A percentile compares a stretch with the other conserved stretches of the same genome.
These are phyloP conservation scores for Limnephilus marmoratus DNA, from an alignment of 2,888 invertebrate species.

Conservation along the genomic window DNA sequence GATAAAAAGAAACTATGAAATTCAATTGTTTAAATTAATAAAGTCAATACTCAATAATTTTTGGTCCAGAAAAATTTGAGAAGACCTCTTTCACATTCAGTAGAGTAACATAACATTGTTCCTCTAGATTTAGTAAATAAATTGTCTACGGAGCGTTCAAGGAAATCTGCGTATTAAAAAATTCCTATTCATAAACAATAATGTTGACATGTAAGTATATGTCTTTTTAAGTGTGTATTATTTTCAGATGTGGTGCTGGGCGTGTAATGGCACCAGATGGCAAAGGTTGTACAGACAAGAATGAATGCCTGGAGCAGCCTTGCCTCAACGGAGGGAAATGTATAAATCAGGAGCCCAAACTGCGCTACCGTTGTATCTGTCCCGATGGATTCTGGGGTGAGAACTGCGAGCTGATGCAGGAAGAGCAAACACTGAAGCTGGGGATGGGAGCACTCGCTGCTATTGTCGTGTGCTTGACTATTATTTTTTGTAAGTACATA, in stretches of 20 bases:
- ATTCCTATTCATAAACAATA: background rate
- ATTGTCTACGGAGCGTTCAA: background rate
- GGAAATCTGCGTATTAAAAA: background rate
- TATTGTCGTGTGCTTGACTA: slow-evolving; percentile 87
- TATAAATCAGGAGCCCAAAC: slow-evolving; percentile 82
- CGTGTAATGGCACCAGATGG: slow-evolving; percentile 82
- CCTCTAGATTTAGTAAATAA: background rate
- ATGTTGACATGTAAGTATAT: background rate
- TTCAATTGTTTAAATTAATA: background rate
- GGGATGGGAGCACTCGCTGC: slow-evolving; percentile 89
- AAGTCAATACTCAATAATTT: background rate
- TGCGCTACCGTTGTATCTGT: slow-evolving; percentile 83
- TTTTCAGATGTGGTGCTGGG: slow-evolving; percentile 82
- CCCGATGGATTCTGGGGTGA: slow-evolving; percentile 85
- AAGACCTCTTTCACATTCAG: background rate
- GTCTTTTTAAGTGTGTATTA: background rate
- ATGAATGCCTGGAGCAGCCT: slow-evolving; percentile 85
- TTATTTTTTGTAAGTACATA: slow-evolving; percentile 83
- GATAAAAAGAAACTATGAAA: background rate
- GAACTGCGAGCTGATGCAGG: slow-evolving; percentile 84
- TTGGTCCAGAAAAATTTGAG: background rate
- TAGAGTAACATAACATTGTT: background rate
- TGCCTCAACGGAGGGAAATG: slow-evolving; percentile 85
- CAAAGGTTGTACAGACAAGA: slow-evolving; percentile 85
- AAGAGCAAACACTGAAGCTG: slow-evolving; percentile 85